These are phyloP conservation scores for Notothenia rossii DNA, from an alignment of 2,113 vertebrate species.

Conservation along the genomic window DNA sequence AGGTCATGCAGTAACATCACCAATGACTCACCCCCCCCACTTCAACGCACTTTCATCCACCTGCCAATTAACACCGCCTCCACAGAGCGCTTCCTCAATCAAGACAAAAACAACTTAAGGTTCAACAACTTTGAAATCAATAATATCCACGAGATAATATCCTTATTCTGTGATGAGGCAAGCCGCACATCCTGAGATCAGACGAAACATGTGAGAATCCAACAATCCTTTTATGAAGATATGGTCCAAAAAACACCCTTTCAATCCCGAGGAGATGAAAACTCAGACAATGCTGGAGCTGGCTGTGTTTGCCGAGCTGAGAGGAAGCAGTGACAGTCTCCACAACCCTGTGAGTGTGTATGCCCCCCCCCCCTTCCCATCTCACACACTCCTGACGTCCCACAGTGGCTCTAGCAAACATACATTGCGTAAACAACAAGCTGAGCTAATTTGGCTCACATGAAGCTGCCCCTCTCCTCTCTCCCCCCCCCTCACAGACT, in stretches of 20 bases:
- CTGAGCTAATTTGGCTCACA: slow-evolving; percentile 79
- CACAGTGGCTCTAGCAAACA: slow-evolving; percentile 69
- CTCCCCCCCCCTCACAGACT: slow-evolving; percentile 10
- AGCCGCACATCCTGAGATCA: neutral
- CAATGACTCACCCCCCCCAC: slow-evolving; percentile 28
- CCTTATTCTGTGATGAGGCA: neutral
- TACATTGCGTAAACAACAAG: slow-evolving; percentile 76
- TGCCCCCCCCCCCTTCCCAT: slow-evolving; percentile 21
- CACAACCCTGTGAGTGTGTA: slow-evolving; percentile 29
- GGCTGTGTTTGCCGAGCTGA: slow-evolving; percentile 51
- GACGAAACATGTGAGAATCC: neutral
- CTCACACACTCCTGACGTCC: slow-evolving; percentile 53
- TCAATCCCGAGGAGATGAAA: slow-evolving; percentile 21
- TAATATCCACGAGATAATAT: slow-evolving; percentile 24
- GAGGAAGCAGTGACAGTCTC: slow-evolving; percentile 60
- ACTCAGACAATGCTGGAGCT: neutral
- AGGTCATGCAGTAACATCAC: slow-evolving; percentile 42
- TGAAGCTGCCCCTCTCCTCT: slow-evolving; percentile 51
- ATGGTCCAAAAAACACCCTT: neutral
- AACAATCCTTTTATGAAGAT: neutral
- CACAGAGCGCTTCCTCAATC: slow-evolving; percentile 26
- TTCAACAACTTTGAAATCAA: slow-evolving; percentile 2
- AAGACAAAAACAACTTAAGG: slow-evolving; percentile 21
- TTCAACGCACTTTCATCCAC: slow-evolving; percentile 54
- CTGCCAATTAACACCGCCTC: slow-evolving; percentile 40